Evolutionary conservation across 2,113 vertebrate genomes (phyloP), one percentile per base, ranked within the genome.

Genomic region (Castor canadensis): DNA sequence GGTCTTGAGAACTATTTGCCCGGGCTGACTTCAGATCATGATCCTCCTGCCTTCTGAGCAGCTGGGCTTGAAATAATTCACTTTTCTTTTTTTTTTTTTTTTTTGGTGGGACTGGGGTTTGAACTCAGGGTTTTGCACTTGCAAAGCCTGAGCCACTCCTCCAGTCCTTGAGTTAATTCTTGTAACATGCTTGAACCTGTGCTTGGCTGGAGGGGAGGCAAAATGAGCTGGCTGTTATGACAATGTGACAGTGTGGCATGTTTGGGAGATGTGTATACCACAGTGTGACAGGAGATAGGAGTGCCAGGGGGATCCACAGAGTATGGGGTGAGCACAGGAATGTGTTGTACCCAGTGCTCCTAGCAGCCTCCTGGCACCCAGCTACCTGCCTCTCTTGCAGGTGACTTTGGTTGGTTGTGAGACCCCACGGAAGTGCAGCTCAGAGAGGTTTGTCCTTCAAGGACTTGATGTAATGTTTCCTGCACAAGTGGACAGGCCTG

Each of bases 401-500:
- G 66, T 0, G 47, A 89, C 91, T 86, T 80, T 67, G 77, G 89
- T 60, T 16, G 9, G 26, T 71, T 3, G n/a, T 5, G 38, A 32
- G 47, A 11, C 32, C 1, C 0, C 60, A 52, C 45, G 47, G 91
- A 95, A 94, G 91, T 56, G 73, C 24, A 86, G 24, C 67, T 43
- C 60, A 0, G 60, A 1, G 12, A 62, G 76, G 19, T 9, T 13
- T 24, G 45, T 30, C 32, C 32, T 67, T 26, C 76, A 58, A 64
- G 52, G 80, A 84, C 73, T 83, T 95, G 83, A 87, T 89, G 40
- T 95, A 84, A 87, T 89, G 40, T 73, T 95, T 95, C 95, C 93
- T 96, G 89, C 58, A 30, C 56, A 66, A 54, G 71, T 2, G 93
- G 40, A 38, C 43, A 77, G 93, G 94, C 93, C 81, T 54, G 85